Base-by-base conservation (phyloP, 35 echinoderm and acorn worm genomes). In the Apostichopus parvimensis region DNA sequence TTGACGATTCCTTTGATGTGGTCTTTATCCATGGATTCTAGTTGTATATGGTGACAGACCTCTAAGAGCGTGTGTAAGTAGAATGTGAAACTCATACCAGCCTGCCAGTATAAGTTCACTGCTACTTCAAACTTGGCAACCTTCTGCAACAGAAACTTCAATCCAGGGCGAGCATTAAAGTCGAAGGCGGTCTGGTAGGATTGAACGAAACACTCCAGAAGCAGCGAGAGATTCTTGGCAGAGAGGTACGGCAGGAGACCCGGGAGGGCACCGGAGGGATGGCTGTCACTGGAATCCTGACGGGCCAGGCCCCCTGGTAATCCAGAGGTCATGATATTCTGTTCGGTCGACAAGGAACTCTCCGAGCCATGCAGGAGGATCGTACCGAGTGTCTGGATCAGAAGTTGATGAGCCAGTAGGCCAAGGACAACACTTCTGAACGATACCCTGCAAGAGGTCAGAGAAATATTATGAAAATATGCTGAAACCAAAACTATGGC, bases 131-230 rank as follows among this genome's bases (percentile, higher is more conserved):
- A 96, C 90, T 94, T 99, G 56, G 97, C 91, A 6, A 99, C 97
- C 59, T 99, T 99, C 93, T 99, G 97, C 3, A 99, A 92, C n/a
- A 99, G 93, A 70, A 99, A 99, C 93, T 99, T 99, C 72, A 99
- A 79, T 1, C 97, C 97, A 54, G 97, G 97, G 15, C 97, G 78
- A 64, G 76, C 81, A 78, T 99, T 95, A 88, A 99, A 99, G 52
- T 99, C 97, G 23, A 91, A 99, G 53, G 97, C 97, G 15, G 92
- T 96, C 91, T 96, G 95, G 89, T 99, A 99, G 0, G 97, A 99
- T 82, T 99, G 95, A 9, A 99, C 93, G 79, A 99, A 99, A 79
- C 97, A 99, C 88, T 99, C 97, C 84, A 99, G 45, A 23, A 99
- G 88, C 3, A 99, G 92, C 8, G 95, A 91, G 10, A 99, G 95